A percentile compares a stretch with the other conserved stretches of the same genome.
phyloP scores from a whole-genome alignment of 2,888 invertebrate genomes.

The Ommatoiulus sabulosus region DNA sequence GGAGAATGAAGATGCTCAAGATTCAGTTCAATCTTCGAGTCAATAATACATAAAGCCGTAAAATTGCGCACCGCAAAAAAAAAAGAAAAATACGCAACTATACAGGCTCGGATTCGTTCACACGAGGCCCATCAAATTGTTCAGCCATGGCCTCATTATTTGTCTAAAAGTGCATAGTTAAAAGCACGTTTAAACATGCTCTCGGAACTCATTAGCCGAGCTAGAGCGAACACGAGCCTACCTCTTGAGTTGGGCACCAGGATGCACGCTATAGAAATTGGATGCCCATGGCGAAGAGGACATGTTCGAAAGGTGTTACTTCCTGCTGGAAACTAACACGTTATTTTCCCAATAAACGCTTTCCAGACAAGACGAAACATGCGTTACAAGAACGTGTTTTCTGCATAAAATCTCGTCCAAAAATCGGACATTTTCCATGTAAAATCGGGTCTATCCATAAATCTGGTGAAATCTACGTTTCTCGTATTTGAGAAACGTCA shows the following conservation, averaged over 20 bases:
- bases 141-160: background rate
- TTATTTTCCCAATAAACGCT: too few relatives aligned
- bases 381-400: too few relatives aligned
- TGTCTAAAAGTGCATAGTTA: slow-evolving; percentile 14
- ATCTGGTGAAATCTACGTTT: too few relatives aligned
- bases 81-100: too few relatives aligned
- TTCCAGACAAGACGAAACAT: too few relatives aligned
- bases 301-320: too few relatives aligned
- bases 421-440: too few relatives aligned
- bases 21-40: slow-evolving; percentile 21
- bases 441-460: too few relatives aligned
- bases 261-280: too few relatives aligned
- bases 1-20: background rate
- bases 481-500: too few relatives aligned
- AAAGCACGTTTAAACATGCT: slow-evolving; percentile 13
- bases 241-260: background rate
- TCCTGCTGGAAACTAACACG: too few relatives aligned
- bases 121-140: background rate
- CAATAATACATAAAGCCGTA: slow-evolving; percentile 34
- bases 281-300: background rate
- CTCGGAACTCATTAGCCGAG: background rate
- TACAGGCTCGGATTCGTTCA: background rate
- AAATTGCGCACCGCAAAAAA: background rate
- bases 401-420: too few relatives aligned
- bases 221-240: background rate